Percentiles rank a stretch among this genome's conserved stretches.
phyloP scores from a whole-genome alignment of 1,140 invertebrate genomes.

The Colletes gigas region DNA sequence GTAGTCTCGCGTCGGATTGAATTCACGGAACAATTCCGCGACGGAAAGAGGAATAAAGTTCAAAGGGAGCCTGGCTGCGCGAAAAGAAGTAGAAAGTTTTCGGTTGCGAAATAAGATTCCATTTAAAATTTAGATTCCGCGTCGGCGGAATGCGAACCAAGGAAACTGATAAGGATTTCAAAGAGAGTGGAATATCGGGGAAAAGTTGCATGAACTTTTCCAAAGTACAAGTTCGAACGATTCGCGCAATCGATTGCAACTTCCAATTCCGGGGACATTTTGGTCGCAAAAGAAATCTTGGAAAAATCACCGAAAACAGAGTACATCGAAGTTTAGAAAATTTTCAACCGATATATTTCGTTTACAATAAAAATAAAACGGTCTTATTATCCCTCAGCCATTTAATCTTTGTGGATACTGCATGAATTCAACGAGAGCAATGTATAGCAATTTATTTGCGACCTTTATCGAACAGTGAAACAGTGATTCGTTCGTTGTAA shows the following conservation, averaged over 20 bases:
- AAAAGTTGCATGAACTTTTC: not conserved
- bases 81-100: constrained; percentile 28
- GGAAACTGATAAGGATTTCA: constrained; percentile 8
- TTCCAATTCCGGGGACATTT: not conserved
- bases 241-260: not conserved
- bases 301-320: no score
- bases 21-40: constrained; percentile 20
- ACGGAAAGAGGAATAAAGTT: constrained; percentile 7
- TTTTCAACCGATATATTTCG: no score
- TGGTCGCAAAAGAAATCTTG: no score
- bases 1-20: not conserved
- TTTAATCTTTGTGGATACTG: no score
- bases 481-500: no score
- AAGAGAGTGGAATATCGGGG: not conserved
- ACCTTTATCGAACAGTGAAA: no score
- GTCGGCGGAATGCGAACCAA: not conserved
- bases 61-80: constrained; percentile 5
- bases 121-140: constrained; percentile 45
- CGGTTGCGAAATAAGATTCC: constrained; percentile 37
- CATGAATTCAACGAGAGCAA: no score
- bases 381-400: no score
- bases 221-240: not conserved
- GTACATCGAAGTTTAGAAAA: no score
- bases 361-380: no score
- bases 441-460: no score